These are phyloP conservation scores for Sphaerophoria rueppellii DNA, from an alignment of 2,888 invertebrate genomes.

Conservation along the genomic window DNA sequence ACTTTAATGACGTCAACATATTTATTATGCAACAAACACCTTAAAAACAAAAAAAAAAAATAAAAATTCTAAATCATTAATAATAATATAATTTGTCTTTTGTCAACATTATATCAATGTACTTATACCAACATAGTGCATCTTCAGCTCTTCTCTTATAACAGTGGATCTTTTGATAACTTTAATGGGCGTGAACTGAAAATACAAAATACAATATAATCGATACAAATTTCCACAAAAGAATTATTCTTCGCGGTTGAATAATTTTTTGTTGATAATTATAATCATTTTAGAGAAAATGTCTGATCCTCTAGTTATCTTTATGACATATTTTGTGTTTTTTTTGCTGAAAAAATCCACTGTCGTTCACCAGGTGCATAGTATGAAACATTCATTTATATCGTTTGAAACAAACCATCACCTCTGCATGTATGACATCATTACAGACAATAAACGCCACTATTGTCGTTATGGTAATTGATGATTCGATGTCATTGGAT, in stretches of 20 bases:
- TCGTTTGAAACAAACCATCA: slow-evolving; percentile 12
- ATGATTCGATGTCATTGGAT: slow-evolving; percentile 74
- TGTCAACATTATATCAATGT: slow-evolving; percentile 58
- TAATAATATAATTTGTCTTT: neutral
- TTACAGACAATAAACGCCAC: slow-evolving; percentile 74
- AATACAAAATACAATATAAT: too few species aligned
- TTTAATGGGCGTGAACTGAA: too few species aligned
- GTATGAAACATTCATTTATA: neutral
- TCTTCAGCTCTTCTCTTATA: neutral
- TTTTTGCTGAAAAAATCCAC: neutral
- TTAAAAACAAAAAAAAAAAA: too few species aligned
- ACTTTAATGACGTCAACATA: too few species aligned
- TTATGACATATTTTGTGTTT: too few species aligned
- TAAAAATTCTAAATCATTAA: too few species aligned
- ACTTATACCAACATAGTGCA: slow-evolving; percentile 37
- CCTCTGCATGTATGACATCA: slow-evolving; percentile 74
- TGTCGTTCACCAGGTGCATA: slow-evolving; percentile 20
- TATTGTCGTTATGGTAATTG: slow-evolving; percentile 69
- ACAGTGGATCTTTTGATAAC: neutral
- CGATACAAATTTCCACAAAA: too few species aligned
- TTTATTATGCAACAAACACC: too few species aligned
- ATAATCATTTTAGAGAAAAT: too few species aligned
- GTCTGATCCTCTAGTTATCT: too few species aligned
- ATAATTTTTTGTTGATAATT: too few species aligned
- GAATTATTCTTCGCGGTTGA: too few species aligned